Conservation (phyloP, 2,797 vertebrate genomes). For the Paramormyrops hopkinsi region DNA sequence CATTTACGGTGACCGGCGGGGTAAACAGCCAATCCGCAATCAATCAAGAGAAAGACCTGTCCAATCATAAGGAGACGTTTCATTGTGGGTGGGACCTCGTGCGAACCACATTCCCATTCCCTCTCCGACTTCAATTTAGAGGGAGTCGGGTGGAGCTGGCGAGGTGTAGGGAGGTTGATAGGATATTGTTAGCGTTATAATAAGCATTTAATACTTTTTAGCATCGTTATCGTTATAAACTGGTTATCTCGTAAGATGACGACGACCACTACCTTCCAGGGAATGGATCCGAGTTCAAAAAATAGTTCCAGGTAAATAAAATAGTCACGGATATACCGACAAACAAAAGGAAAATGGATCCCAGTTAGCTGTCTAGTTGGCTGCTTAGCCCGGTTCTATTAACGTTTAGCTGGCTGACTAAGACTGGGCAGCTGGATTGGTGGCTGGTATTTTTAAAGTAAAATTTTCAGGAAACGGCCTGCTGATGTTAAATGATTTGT, state of each 20-base stretch:
- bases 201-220: constrained; percentile 23
- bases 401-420: background rate
- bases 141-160: constrained; percentile 66
- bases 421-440: background rate
- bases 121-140: constrained; percentile 46
- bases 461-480: background rate
- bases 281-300: constrained; percentile 65
- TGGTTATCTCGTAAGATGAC: constrained; percentile 54
- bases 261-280: constrained; percentile 67
- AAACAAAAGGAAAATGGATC: constrained; percentile 68
- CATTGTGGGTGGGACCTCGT: constrained; percentile 49
- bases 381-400: background rate
- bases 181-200: constrained; percentile 33
- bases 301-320: constrained; percentile 68
- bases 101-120: constrained; percentile 39
- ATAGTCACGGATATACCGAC: constrained; percentile 29
- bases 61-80: constrained; percentile 58
- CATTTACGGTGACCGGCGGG: constrained; percentile 34
- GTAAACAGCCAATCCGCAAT: constrained; percentile 43
- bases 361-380: constrained; percentile 22
- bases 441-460: background rate
- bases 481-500: background rate
- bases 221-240: background rate
- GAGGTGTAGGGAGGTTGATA: constrained; percentile 30
- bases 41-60: background rate